phyloP scores from a whole-genome alignment of 2,797 vertebrate species.

The Ctenosaura bakeri region DNA sequence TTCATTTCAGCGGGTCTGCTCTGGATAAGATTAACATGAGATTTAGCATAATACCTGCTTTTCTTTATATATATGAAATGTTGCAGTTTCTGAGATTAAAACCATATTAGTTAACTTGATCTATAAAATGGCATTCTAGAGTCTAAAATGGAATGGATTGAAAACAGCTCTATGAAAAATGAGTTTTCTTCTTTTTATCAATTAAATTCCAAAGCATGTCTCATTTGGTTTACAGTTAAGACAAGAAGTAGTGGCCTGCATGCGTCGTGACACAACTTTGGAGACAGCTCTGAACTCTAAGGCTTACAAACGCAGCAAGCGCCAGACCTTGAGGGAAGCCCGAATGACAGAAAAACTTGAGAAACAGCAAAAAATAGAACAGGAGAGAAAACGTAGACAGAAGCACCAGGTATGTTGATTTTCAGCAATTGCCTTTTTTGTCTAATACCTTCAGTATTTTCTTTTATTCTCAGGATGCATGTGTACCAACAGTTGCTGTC shows the following conservation, averaged over 20 bases:
- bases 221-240: conserved; percentile 83
- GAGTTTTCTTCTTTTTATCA: neutral
- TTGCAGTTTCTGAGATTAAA: neutral
- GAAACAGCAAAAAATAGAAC: conserved; percentile 99
- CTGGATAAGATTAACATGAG: no score
- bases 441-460: neutral
- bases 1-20: no score
- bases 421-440: fast-evolving
- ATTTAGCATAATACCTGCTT: neutral
- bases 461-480: neutral
- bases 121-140: neutral
- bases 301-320: conserved; percentile 96
- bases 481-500: neutral
- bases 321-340: conserved; percentile 94
- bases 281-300: conserved; percentile 98
- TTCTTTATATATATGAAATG: neutral
- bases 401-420: conserved; percentile 91
- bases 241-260: conserved; percentile 97
- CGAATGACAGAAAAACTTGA: conserved; percentile 99
- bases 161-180: neutral
- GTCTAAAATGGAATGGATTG: neutral
- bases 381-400: conserved; percentile 96
- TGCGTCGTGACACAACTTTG: conserved; percentile 95
- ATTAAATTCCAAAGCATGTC: conserved; percentile 12
- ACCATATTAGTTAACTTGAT: neutral